Base-by-base conservation (phyloP, 53 echinoderm and acorn worm species). In the Actinopyga echinites region DNA sequence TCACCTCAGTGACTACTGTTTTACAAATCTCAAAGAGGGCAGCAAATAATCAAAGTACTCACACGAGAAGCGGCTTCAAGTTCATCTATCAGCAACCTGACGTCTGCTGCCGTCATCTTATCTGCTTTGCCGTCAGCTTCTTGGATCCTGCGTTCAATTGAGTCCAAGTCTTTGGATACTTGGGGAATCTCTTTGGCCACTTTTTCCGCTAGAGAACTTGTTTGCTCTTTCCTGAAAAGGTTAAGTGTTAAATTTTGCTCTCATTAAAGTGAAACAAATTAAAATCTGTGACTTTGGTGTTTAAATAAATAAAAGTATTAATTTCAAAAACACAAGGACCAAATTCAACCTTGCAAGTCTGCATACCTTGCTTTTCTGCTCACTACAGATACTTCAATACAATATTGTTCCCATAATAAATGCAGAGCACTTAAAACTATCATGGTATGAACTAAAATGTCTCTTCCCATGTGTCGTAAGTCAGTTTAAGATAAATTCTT, bases 41-140 rank as follows among this genome's bases (percentile, higher is more conserved):
- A 35, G 30, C 21, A 59, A 25, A 56, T 80, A 6, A 80, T 36
- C 12, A 40, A 24, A 32, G 6, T 26, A 43, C 78, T 83, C 80
- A 99, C 99, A 89, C 86, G 90, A 58, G 92, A 65, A 30, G 89
- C 91, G n/a, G 68, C 82, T 79, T 99, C 99, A 28, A 99, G 91
- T 78, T 95, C 94, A 32, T 97, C 99, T 33, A 99, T 94, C 37
- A 88, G 89, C 24, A 67, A 64, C 62, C 94, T 92, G 69, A 94
- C 95, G 82, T 94, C 94, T 24, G 71, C 71, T 4, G 93, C 94
- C 1, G 88, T 85, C 94, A 99, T 88, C 67, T 92, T 93, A 55
- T 92, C 92, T 3, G 92, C 88, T 64, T 86, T 87, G 45, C 89
- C 90, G 28, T 95, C 91, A 5, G 92, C 88, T 54, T 94, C 99